These are phyloP conservation scores for Charanyca ferruginea DNA, from an alignment of 2,888 invertebrate species.

Conservation along the genomic window DNA sequence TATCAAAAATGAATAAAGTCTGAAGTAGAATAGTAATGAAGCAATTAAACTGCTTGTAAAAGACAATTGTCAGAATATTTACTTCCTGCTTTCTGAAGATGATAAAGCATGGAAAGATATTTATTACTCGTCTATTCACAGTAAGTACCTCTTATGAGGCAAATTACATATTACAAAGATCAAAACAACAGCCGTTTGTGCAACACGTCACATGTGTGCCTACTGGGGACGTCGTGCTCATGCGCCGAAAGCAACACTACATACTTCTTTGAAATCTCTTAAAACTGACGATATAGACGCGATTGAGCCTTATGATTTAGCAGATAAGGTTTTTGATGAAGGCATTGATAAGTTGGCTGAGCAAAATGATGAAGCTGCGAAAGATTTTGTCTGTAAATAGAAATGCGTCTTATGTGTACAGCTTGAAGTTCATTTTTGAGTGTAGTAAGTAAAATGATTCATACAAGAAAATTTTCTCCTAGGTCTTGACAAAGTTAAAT, in stretches of 20 bases:
- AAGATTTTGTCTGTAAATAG: not conserved
- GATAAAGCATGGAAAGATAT: conserved; percentile 10
- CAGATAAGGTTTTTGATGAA: not conserved
- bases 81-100: not conserved
- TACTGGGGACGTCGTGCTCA: conserved; percentile 72
- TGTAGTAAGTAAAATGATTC: conserved; percentile 24
- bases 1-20: too few relatives aligned
- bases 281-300: not conserved
- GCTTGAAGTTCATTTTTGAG: not conserved
- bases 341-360: conserved; percentile 7
- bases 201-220: conserved; percentile 75
- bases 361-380: conserved; percentile 8
- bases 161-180: conserved; percentile 72
- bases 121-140: conserved; percentile 28
- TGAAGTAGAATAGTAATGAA: too few relatives aligned
- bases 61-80: not conserved
- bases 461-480: conserved; percentile 45
- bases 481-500: conserved; percentile 8
- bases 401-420: not conserved
- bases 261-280: conserved; percentile 29
- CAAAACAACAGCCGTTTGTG: conserved; percentile 76
- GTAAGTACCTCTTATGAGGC: conserved; percentile 54
- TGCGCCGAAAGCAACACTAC: conserved; percentile 65
- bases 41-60: too few relatives aligned
- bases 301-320: not conserved